Evolutionary conservation across 92 coral and sea anemone genomes (phyloP).

Genomic region (Palythoa grandiflora): DNA sequence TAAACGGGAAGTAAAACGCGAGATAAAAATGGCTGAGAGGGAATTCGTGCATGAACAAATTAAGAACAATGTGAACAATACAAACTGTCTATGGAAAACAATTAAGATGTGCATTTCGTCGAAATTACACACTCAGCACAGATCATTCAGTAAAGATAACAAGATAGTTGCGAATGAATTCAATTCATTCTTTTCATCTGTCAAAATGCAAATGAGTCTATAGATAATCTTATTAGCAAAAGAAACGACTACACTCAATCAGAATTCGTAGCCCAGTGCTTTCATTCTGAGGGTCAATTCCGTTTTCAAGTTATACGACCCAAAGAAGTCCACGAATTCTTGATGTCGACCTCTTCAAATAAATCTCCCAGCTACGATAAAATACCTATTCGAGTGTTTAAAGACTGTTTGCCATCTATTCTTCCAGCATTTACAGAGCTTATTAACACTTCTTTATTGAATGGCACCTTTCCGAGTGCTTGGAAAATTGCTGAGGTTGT

Average conservation of each 20-base stretch:
- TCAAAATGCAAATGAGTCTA: conserved; percentile 14
- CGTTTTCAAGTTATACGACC: neutral
- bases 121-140: neutral
- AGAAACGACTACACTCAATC: conserved; percentile 34
- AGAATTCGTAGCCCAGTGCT: conserved; percentile 36
- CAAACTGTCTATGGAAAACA: conserved; percentile 9
- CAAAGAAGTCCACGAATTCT: neutral
- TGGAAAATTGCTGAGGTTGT: conserved; percentile 49
- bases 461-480: conserved; percentile 13
- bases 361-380: conserved; percentile 16
- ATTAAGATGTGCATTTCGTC: neutral
- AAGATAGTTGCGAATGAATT: neutral
- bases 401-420: conserved; percentile 33
- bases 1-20: conserved; percentile 20
- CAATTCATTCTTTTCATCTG: conserved; percentile 5
- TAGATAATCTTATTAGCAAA: conserved; percentile 22
- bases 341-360: neutral
- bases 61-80: conserved; percentile 1
- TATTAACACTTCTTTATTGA: conserved; percentile 22
- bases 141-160: neutral
- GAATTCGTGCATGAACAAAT: conserved; percentile 24
- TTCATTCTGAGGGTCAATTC: neutral
- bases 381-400: conserved; percentile 12
- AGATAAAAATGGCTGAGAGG: conserved; percentile 6
- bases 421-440: conserved; percentile 8